These are phyloP conservation scores for Saccostrea echinata DNA, from an alignment of 1,140 invertebrate species.

Conservation along the genomic window DNA sequence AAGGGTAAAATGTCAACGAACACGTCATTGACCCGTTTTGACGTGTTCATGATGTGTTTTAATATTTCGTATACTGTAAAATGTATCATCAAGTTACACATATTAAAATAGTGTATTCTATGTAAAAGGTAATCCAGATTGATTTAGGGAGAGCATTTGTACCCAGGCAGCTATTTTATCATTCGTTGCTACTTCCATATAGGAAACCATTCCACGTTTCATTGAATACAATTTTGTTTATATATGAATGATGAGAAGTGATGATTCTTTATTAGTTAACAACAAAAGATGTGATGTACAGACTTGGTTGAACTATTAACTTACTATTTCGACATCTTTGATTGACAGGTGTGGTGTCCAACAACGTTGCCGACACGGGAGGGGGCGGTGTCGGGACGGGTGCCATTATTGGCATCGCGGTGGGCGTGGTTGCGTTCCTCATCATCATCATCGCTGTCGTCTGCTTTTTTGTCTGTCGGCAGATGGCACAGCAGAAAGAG, in stretches of 20 bases:
- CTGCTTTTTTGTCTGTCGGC: conserved; percentile 32
- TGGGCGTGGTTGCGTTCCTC: conserved; percentile 41
- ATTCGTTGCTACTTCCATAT: too few species aligned
- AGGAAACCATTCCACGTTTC: too few species aligned
- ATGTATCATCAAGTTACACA: not conserved
- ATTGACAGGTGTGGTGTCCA: not conserved
- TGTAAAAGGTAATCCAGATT: too few species aligned
- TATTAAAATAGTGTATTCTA: too few species aligned
- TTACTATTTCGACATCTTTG: not conserved
- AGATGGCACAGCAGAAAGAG: conserved; percentile 38
- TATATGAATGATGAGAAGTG: too few species aligned
- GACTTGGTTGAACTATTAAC: too few species aligned
- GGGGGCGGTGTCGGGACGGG: conserved; percentile 31
- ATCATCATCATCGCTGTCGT: conserved; percentile 42
- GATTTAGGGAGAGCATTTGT: too few species aligned
- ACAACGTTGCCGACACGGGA: conserved; percentile 16
- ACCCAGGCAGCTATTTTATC: too few species aligned
- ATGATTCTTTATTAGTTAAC: too few species aligned
- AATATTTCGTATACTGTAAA: not conserved
- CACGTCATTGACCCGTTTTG: not conserved
- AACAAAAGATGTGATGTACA: too few species aligned
- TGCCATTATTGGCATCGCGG: conserved; percentile 42
- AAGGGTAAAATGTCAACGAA: not conserved
- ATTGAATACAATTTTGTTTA: too few species aligned
- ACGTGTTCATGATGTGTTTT: not conserved